A percentile compares a stretch with the other conserved stretches of the same genome.
Conservation (phyloP, 2,888 invertebrate species). For the Caenorhabditis becei region DNA sequence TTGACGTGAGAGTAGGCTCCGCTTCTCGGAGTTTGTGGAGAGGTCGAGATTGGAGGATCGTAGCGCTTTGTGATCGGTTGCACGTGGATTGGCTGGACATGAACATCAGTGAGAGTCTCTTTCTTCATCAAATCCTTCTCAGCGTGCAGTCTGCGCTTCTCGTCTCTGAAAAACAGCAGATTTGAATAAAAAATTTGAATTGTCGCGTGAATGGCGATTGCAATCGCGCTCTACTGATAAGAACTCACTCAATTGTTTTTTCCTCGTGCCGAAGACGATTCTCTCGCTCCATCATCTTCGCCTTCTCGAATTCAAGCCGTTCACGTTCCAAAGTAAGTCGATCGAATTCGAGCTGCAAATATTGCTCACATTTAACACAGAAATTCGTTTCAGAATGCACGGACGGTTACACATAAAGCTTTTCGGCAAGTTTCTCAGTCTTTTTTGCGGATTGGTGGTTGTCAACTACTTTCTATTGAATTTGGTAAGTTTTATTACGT, state of each 20-base stretch:
- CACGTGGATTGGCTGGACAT: too few species aligned
- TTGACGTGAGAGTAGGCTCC: conserved; percentile 51
- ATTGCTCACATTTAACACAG: background rate
- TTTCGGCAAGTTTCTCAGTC: background rate
- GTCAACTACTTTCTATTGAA: background rate
- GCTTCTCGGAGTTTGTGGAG: conserved; percentile 21
- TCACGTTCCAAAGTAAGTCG: conserved; percentile 80
- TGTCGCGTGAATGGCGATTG: background rate
- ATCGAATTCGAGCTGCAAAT: conserved; percentile 79
- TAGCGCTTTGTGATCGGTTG: conserved; percentile 44
- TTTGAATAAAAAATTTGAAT: background rate
- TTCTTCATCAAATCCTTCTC: conserved; percentile 68
- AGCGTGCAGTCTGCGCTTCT: conserved; percentile 75
- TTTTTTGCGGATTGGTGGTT: background rate
- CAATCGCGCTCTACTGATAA: conserved; percentile 10
- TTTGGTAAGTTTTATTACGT: background rate
- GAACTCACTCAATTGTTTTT: conserved; percentile 66
- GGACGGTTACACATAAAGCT: background rate
- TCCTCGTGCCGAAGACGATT: conserved; percentile 77
- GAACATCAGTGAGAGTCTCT: conserved; percentile 30
- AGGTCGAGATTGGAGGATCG: conserved; percentile 49
- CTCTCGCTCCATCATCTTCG: conserved; percentile 79
- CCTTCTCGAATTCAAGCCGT: conserved; percentile 79
- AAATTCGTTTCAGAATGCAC: conserved; percentile 6
- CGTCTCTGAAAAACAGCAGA: conserved; percentile 66